Evolutionary conservation across 2,888 invertebrate genomes (phyloP).

Genomic region (Bombyx huttoni): DNA sequence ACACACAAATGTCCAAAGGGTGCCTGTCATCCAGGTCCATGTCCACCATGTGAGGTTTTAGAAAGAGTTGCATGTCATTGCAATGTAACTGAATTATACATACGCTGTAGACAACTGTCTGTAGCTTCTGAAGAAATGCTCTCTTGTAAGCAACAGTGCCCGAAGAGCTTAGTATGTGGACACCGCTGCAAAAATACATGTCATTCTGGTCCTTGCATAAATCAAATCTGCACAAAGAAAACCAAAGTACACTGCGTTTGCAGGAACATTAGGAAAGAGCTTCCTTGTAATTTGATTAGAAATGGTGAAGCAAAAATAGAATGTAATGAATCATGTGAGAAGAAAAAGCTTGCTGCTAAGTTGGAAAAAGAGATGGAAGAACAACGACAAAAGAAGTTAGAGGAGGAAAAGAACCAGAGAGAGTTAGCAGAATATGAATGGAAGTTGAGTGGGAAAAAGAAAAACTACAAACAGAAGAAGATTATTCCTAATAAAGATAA

Average conservation of each 20-base stretch:
- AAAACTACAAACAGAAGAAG: constrained; percentile 62
- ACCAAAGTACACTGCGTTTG: constrained; percentile 85
- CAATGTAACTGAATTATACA: constrained; percentile 80
- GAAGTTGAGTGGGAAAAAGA: constrained; percentile 79
- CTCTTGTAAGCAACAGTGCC: constrained; percentile 88
- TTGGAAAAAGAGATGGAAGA: constrained; percentile 69
- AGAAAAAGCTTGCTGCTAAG: constrained; percentile 68
- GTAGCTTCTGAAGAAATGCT: constrained; percentile 57
- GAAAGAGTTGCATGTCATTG: constrained; percentile 87
- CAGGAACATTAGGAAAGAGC: constrained; percentile 81
- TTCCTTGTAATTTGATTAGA: constrained; percentile 75
- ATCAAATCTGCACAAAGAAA: constrained; percentile 82
- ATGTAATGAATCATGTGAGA: constrained; percentile 77
- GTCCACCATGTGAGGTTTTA: constrained; percentile 81
- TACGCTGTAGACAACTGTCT: constrained; percentile 80
- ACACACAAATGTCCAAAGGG: constrained; percentile 78
- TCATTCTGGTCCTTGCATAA: constrained; percentile 80
- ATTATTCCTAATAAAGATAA: constrained; percentile 53
- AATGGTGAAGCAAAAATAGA: constrained; percentile 55
- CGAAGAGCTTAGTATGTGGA: constrained; percentile 88
- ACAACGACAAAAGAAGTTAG: constrained; percentile 68
- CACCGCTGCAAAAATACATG: constrained; percentile 85
- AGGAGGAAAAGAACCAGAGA: constrained; percentile 77
- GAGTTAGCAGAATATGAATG: constrained; percentile 85
- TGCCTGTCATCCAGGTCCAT: constrained; percentile 81